Conservation (phyloP, 2,113 vertebrate genomes). For the Sapajus apella region DNA sequence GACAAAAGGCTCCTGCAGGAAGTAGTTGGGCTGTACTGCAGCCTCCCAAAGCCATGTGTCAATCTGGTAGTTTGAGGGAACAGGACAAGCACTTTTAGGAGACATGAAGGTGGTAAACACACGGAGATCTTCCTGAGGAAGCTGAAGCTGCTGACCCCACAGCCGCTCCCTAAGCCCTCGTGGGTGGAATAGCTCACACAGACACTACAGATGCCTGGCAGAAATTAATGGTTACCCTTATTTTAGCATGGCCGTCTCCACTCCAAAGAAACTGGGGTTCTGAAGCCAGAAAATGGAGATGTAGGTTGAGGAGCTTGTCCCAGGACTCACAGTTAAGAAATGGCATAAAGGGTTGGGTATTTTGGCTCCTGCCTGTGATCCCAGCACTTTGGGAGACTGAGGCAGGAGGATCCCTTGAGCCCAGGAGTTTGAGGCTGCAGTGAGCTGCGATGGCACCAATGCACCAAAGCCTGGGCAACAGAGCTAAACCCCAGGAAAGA, state of each 20-base stretch:
- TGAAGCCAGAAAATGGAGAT: background rate
- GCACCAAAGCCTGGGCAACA: no score
- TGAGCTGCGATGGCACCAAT: no score
- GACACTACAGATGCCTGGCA: no score
- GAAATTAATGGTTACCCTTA: background rate
- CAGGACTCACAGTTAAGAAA: background rate
- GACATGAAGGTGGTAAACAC: background rate
- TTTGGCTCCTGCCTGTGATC: no score
- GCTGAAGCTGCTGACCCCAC: background rate
- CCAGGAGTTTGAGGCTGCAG: no score
- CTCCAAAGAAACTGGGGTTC: background rate
- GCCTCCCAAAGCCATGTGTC: background rate
- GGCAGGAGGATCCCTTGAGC: no score
- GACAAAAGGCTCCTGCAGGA: background rate
- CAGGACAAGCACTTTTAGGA: background rate
- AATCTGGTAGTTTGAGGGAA: background rate
- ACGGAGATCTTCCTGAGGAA: background rate
- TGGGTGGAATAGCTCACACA: rapidly evolving
- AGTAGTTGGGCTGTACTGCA: rapidly evolving
- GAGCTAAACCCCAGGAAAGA: no score
- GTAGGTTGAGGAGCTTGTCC: background rate
- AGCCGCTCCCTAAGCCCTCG: rapidly evolving
- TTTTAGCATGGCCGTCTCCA: background rate
- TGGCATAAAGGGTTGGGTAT: background rate
- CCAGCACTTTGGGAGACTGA: no score